Evolutionary conservation across 2,113 vertebrate species (phyloP), one percentile per base, ranked within the genome.

Genomic region (Tragelaphus strepsiceros): DNA sequence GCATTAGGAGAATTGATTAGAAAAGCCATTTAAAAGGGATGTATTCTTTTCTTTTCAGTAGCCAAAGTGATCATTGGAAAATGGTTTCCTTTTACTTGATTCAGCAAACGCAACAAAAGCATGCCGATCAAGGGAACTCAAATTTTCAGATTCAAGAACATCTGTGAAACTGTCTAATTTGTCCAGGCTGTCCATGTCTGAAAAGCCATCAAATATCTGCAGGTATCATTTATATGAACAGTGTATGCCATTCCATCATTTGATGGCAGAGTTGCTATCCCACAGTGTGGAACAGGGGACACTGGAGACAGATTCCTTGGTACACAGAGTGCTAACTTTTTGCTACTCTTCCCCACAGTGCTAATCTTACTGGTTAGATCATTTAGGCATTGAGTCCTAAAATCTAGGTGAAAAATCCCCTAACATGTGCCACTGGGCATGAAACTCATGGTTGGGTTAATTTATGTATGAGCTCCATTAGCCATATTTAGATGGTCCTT

Each of bases 341-440:
- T 99, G 24, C 98, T 99, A 64, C 98, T 99, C 97, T 99, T 99
- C 99, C 98, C 3, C 99, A 99, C 86, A 99, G 99, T 0, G 99
- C 99, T 16, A 99, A 99, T 97, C 99, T 99, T 59, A 99, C 99
- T 99, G 99, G 99, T 92, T 99, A 91, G 99, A 99, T 98, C 99
- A 99, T 77, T 98, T 99, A 98, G 99, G 99, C 39, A 99, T 99
- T 0, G 99, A 99, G 98, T 99, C 99, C 98, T 71, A 71, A 71
- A 71, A 99, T 99, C 98, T 99, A 99, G 98, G 99, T 99, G n/a
- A 99, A 99, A 99, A 99, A 97, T 99, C 99, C 35, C 99, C 99
- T 24, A 99, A 99, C 98, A 99, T 99, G 99, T 99, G 99, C 71
- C 92, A 99, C 1, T 98, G 99, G 62, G 99, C 99, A 99, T 98